phyloP scores from a whole-genome alignment of 2,888 invertebrate genomes.

The Pseudanteris insignis region DNA sequence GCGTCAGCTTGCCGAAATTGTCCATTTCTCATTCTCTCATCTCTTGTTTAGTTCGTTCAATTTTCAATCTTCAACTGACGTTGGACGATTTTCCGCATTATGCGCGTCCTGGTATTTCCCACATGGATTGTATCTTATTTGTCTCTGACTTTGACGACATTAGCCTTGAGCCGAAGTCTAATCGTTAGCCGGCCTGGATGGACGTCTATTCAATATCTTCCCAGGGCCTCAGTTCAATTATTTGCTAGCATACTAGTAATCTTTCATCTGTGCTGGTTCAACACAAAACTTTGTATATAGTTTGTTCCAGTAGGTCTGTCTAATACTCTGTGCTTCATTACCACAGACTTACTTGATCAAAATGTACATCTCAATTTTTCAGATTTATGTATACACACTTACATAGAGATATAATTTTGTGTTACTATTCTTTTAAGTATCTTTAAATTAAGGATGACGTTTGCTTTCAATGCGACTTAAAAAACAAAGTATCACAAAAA shows the following conservation, averaged over 20 bases:
- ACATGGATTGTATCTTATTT: constrained; percentile 21
- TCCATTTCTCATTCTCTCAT: no score
- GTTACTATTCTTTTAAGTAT: constrained; percentile 13
- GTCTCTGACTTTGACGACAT: constrained; percentile 11
- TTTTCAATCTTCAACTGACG: no score
- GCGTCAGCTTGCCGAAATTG: no score
- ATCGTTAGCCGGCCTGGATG: constrained; percentile 24
- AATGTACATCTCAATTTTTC: constrained; percentile 59
- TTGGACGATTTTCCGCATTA: constrained; percentile 32
- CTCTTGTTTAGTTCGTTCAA: no score
- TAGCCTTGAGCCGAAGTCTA: no score
- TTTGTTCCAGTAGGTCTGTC: no score
- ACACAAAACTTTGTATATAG: no score
- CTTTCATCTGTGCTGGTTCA: no score
- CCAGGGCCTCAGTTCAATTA: no score
- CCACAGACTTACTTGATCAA: constrained; percentile 67
- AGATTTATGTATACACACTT: constrained; percentile 28
- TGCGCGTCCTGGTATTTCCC: constrained; percentile 44
- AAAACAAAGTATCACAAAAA: constrained; percentile 50
- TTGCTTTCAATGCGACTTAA: constrained; percentile 51
- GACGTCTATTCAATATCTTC: no score
- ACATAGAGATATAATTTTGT: no score
- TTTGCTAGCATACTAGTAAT: no score
- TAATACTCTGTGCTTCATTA: constrained; percentile 31
- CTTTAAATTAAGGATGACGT: constrained; percentile 37